phyloP scores from a whole-genome alignment of 2,888 invertebrate species.

The Lamellibrachia satsuma region DNA sequence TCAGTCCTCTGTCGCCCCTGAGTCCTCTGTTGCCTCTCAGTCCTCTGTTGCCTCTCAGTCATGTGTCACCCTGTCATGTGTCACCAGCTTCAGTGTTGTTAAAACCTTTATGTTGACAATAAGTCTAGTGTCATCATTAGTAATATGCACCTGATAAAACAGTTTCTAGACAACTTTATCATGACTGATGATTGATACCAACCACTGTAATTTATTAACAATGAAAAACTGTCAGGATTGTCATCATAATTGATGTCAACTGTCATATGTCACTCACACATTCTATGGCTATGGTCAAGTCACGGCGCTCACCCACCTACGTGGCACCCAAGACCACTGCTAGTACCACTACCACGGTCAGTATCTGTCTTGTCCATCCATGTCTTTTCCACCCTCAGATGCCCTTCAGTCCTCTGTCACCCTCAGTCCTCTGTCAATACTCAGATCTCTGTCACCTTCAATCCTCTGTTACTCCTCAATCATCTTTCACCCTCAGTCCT shows the following conservation, averaged over 20 bases:
- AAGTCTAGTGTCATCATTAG: background rate
- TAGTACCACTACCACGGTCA: background rate
- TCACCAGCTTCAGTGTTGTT: background rate
- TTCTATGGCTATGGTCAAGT: slow-evolving; percentile 39
- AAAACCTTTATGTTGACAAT: background rate
- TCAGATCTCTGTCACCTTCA: no score
- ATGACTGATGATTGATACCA: background rate
- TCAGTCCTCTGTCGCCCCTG: background rate
- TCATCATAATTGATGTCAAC: background rate
- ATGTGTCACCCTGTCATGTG: background rate
- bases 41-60: background rate
- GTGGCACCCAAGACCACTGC: background rate
- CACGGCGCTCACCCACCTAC: background rate
- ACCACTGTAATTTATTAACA: background rate
- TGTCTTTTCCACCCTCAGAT: background rate
- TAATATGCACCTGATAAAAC: background rate
- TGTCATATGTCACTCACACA: background rate
- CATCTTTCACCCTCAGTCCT: background rate
- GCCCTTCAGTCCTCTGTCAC: background rate
- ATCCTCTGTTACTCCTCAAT: background rate
- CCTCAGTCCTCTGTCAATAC: background rate
- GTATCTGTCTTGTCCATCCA: background rate
- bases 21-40: background rate
- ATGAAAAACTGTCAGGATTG: background rate
- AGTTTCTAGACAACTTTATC: background rate